Conservation (phyloP, 1,140 invertebrate genomes). For the Harpegnathos saltator region DNA sequence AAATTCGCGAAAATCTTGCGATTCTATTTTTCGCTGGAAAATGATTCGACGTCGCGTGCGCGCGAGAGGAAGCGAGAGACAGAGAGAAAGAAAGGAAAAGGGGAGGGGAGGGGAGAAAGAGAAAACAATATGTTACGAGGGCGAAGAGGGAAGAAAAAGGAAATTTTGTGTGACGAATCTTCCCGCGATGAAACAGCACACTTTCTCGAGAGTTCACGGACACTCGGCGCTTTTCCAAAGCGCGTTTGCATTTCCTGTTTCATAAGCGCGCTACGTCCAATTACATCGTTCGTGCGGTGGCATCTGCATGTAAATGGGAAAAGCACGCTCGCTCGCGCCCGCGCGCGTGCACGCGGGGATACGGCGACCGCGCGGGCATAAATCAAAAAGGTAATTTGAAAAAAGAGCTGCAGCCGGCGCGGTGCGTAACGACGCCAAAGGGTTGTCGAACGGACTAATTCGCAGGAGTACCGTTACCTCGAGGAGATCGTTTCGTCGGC, state of each 20-base stretch:
- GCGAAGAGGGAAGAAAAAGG: conserved; percentile 4
- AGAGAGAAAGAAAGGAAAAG: no score
- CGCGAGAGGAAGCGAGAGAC: no score
- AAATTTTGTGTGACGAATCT: conserved; percentile 23
- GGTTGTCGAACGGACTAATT: conserved; percentile 70
- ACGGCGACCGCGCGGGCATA: conserved; percentile 67
- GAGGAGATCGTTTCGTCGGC: conserved; percentile 35
- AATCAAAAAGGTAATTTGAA: conserved; percentile 77
- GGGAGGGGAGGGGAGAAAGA: no score
- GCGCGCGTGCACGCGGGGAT: conserved; percentile 43
- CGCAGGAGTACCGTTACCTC: conserved; percentile 71
- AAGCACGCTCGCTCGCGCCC: conserved; percentile 12
- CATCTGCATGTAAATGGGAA: conserved; percentile 77
- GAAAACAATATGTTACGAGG: not conserved
- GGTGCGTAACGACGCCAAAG: conserved; percentile 53
- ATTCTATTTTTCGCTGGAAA: not conserved
- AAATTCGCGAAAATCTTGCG: not conserved
- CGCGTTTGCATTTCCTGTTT: conserved; percentile 64
- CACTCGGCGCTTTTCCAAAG: conserved; percentile 32
- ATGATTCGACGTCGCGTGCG: not conserved
- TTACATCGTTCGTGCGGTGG: conserved; percentile 61
- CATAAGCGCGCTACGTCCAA: conserved; percentile 63
- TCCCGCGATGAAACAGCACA: conserved; percentile 23
- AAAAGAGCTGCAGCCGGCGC: conserved; percentile 58
- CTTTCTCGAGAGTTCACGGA: conserved; percentile 42